Evolutionary conservation across 2,888 invertebrate genomes (phyloP).

Genomic region (Mycalesis mineus): DNA sequence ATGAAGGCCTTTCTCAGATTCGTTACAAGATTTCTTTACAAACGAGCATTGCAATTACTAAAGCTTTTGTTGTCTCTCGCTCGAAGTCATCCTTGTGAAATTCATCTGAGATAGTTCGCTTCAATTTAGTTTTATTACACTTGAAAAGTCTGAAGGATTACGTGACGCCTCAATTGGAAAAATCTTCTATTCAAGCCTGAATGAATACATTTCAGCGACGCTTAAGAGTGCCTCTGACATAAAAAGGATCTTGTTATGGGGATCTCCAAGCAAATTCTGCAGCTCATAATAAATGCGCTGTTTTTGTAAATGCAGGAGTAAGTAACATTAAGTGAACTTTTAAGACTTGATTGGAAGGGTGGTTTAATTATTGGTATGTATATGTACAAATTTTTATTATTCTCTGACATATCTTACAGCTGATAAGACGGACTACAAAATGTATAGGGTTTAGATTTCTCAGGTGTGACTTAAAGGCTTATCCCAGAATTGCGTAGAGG

Average conservation of each 20-base stretch:
- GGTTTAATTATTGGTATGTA: too few relatives aligned
- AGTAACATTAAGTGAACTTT: too few relatives aligned
- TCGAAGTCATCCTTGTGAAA: slow-evolving; percentile 26
- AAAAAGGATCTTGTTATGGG: slow-evolving; percentile 4
- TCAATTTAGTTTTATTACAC: slow-evolving; percentile 25
- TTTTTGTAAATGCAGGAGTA: neutral
- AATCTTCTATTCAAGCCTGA: slow-evolving; percentile 3
- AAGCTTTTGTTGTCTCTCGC: slow-evolving; percentile 17
- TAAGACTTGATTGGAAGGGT: too few relatives aligned
- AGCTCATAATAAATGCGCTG: neutral
- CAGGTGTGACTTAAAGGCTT: too few relatives aligned
- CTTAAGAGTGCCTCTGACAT: slow-evolving; percentile 3
- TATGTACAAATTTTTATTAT: too few relatives aligned
- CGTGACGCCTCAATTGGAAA: slow-evolving; percentile 4
- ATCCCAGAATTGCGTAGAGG: too few relatives aligned
- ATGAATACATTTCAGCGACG: slow-evolving; percentile 9
- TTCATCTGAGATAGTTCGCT: slow-evolving; percentile 26
- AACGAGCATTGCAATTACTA: slow-evolving; percentile 20
- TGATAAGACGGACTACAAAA: too few relatives aligned
- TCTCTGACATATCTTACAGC: too few relatives aligned
- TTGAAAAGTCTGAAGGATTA: slow-evolving; percentile 15
- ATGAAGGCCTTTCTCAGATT: slow-evolving; percentile 14
- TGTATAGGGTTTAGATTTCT: too few relatives aligned
- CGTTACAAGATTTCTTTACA: slow-evolving; percentile 16
- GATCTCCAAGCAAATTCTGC: neutral